Evolutionary conservation across 2,797 vertebrate species (phyloP), one percentile per base, ranked within the genome.

Genomic region (Lutjanus campechanus): DNA sequence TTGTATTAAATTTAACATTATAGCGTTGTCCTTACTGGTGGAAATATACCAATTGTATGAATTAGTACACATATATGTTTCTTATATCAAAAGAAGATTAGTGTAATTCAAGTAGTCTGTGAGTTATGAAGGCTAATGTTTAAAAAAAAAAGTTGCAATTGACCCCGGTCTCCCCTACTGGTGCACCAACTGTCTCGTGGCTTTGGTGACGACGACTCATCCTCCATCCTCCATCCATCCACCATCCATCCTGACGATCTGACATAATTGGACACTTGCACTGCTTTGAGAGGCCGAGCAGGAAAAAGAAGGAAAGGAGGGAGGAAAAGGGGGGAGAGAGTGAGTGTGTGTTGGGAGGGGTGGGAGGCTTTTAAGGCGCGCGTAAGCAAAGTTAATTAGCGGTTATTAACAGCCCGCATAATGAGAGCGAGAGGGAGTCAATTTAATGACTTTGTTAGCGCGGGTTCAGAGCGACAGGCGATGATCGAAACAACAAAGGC

Each of bases 391-490:
- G 95, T 96, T 96, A 96, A 96, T 96, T 96, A 96, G 95, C 93
- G 94, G 95, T 96, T 96, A 96, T 96, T 96, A 96, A 96, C 95
- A 95, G 94, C 93, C 92, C 85, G 93, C 95, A 94, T 96, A 96
- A 96, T 96, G 95, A 95, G 95, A 94, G 94, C 94, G 95, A 95
- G 95, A 96, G 95, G 93, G 95, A 96, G 96, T 96, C 96, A 96
- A 96, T 96, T 96, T 96, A 96, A 95, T 95, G 96, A 96, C 95
- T 96, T 96, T 96, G 95, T 96, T 96, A 95, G 95, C 85, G 90
- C 93, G 94, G 89, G 95, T 95, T 96, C 94, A 93, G 95, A 96
- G 95, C 94, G 96, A 96, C 96, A 96, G 92, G 95, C 95, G 85
- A 93, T 93, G 95, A 95, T 95, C 91, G 92, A 93, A 94, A 94